Evolutionary conservation across 2,797 vertebrate genomes (phyloP).

Genomic region (Rhabdophis nuchalis): DNA sequence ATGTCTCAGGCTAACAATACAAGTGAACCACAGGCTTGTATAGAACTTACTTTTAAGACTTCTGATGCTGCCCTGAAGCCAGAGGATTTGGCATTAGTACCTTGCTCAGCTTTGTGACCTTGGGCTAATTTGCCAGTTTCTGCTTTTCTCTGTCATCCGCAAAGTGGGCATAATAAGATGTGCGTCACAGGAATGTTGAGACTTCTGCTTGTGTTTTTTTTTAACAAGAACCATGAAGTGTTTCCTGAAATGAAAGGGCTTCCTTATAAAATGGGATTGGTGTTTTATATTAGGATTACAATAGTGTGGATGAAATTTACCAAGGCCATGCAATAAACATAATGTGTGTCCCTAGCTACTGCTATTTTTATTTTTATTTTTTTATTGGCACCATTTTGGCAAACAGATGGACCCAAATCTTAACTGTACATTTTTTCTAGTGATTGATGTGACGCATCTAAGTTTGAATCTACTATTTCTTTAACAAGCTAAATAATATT

Average conservation of each 20-base stretch:
- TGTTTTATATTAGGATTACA: rapidly evolving
- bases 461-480: slow-evolving; percentile 39
- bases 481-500: slow-evolving; percentile 36
- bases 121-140: slow-evolving; percentile 32
- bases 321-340: not conserved
- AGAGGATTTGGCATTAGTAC: slow-evolving; percentile 25
- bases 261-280: not conserved
- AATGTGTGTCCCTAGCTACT: not conserved
- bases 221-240: not conserved
- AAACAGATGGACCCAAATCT: slow-evolving; percentile 48
- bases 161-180: slow-evolving; percentile 26
- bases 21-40: not conserved
- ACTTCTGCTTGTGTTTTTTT: slow-evolving; percentile 36
- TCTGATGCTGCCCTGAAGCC: not conserved
- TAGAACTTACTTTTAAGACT: not conserved
- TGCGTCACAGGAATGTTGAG: slow-evolving; percentile 38
- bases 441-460: slow-evolving; percentile 61
- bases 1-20: not conserved
- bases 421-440: slow-evolving; percentile 46
- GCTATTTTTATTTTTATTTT: not conserved
- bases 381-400: not conserved
- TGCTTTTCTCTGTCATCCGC: not conserved
- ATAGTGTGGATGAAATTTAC: slow-evolving; percentile 17
- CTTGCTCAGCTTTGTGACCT: slow-evolving; percentile 18
- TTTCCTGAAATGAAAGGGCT: not conserved